Evolutionary conservation across 2,888 invertebrate species (phyloP).

Genomic region (Drosophila kambysellisi): DNA sequence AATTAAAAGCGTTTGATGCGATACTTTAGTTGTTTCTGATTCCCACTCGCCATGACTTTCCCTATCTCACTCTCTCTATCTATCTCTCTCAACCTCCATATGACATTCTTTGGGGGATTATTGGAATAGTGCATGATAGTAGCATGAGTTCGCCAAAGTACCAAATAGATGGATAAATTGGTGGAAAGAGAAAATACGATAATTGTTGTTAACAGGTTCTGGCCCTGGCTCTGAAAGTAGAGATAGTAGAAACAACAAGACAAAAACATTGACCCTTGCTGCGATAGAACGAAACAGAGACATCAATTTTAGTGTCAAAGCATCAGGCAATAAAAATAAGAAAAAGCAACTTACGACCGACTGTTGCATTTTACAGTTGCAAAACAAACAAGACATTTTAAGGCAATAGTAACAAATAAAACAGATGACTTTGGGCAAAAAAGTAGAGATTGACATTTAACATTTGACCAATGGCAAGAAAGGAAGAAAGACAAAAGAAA

Average conservation of each 20-base stretch:
- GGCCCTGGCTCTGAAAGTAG: no score
- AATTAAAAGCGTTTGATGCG: constrained; percentile 76
- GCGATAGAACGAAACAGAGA: constrained; percentile 9
- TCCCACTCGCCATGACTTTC: constrained; percentile 6
- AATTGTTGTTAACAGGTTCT: constrained; percentile 48
- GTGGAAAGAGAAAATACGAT: constrained; percentile 42
- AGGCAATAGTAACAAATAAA: neutral
- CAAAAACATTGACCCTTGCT: neutral
- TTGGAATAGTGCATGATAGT: constrained; percentile 31
- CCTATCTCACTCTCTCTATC: constrained; percentile 12
- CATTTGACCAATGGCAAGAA: neutral
- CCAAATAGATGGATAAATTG: constrained; percentile 52
- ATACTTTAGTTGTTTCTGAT: constrained; percentile 57
- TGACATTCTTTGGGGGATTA: constrained; percentile 25
- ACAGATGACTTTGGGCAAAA: neutral
- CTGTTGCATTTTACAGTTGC: constrained; percentile 7
- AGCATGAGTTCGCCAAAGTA: constrained; percentile 12
- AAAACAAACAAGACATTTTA: neutral
- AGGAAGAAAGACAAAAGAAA: neutral
- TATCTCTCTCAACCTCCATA: neutral
- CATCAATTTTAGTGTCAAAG: constrained; percentile 17
- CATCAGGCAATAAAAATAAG: constrained; percentile 1
- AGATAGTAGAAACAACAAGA: neutral
- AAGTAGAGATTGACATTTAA: neutral
- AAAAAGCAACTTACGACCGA: neutral